Evolutionary conservation across 2,888 invertebrate species (phyloP), one percentile per base, ranked within the genome.

Genomic region (Eustalomyia histrio): DNA sequence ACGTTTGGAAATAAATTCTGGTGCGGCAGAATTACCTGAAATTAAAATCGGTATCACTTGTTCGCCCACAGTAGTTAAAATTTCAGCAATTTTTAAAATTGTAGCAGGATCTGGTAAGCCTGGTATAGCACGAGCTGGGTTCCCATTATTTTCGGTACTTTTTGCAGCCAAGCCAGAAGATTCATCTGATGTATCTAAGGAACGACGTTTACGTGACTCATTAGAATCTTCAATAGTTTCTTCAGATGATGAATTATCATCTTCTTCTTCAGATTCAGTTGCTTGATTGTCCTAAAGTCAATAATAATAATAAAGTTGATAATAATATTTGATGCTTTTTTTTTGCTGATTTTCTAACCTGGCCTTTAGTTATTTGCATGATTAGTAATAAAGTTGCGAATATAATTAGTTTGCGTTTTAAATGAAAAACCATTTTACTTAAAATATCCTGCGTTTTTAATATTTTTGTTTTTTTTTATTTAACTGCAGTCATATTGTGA

Each of bases 101-200:
- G 87, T 86, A 2, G 86, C 84, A 8, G 89, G 87, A 85, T 88
- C 89, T n/a, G 89, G 89, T 68, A 89, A 79, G 7, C 89, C 88
- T 8, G 88, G 88, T 33, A 88, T 87, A 18, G 63, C 78, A 9
- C 64, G 67, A 9, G 35, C 39, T 2, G 57, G 21, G 33, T 78
- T 72, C 17, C 53, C 47, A 12, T 78, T 57, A 7, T 18, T 47
- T 3, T 18, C 64, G 35, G 29, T 67, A 35, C 52, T 53, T 43
- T 39, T 52, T 7, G 21, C 6, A 7, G 0, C 60, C 47, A 21
- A 33, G 33, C 52, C 83, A 10, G 83, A 75, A 57, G 82, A 83
- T 10, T 71, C 64, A 1, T 52, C 53, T n/a, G 84, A 4, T 82
- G 82, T 8, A 4, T 81, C 65, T 75, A 83, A 0, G 53, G 83